These are phyloP conservation scores for Caiman crocodilus DNA, from an alignment of 2,797 vertebrate species.

Conservation along the genomic window DNA sequence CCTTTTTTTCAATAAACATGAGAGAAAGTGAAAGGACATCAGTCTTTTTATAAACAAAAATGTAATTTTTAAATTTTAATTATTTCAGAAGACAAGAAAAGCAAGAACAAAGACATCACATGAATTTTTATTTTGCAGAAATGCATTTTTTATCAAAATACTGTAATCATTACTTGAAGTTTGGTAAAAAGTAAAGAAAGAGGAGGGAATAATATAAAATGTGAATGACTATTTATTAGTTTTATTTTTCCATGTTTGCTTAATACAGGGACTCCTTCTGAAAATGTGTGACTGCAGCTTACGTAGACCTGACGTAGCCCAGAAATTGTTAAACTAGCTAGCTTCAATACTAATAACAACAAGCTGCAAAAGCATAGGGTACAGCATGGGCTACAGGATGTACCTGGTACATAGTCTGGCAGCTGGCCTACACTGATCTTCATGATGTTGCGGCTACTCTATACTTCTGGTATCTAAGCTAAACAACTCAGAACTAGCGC, in stretches of 20 bases:
- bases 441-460: too few species aligned
- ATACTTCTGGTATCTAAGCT: too few species aligned
- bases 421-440: too few species aligned
- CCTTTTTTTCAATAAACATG: neutral
- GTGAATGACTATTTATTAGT: neutral
- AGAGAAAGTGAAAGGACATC: neutral
- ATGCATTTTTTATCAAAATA: neutral
- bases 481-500: too few species aligned
- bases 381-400: too few species aligned
- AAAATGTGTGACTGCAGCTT: too few species aligned
- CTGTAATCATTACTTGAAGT: neutral
- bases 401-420: too few species aligned
- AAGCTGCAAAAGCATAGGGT: too few species aligned
- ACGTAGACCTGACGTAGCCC: too few species aligned
- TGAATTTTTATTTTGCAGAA: neutral
- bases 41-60: neutral
- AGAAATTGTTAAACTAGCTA: too few species aligned
- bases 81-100: neutral
- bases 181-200: neutral
- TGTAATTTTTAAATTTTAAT: neutral
- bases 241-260: neutral
- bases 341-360: too few species aligned
- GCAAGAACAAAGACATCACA: neutral
- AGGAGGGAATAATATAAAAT: neutral
- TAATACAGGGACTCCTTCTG: neutral